Evolutionary conservation across 1,140 invertebrate species (phyloP).

Genomic region (Radopholus similis): DNA sequence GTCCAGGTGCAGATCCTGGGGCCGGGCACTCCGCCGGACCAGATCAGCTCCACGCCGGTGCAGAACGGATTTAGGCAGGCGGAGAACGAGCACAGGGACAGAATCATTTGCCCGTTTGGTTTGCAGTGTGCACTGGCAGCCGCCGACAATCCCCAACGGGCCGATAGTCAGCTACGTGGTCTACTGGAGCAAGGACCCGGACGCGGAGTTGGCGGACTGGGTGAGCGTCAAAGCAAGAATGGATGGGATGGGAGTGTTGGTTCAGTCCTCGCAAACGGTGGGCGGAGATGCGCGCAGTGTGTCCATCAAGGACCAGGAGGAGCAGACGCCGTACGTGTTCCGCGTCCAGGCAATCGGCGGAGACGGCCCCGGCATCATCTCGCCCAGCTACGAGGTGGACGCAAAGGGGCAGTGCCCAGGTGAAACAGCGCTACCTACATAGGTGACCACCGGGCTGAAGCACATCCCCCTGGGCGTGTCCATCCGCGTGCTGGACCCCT

Average conservation of each 20-base stretch:
- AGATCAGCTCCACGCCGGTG: constrained; percentile 45
- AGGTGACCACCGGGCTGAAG: constrained; percentile 58
- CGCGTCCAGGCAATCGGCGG: constrained; percentile 52
- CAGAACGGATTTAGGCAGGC: constrained; percentile 41
- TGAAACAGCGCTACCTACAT: too few relatives aligned
- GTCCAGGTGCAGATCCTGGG: constrained; percentile 53
- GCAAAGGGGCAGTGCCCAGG: too few relatives aligned
- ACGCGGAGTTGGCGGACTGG: constrained; percentile 50
- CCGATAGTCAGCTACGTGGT: constrained; percentile 48
- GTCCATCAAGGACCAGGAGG: constrained; percentile 47
- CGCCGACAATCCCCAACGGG: constrained; percentile 53
- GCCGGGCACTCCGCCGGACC: constrained; percentile 48
- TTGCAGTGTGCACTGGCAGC: constrained; percentile 54
- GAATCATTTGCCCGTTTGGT: background rate
- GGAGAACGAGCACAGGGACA: background rate
- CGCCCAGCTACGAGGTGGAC: constrained; percentile 57
- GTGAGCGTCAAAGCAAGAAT: too few relatives aligned
- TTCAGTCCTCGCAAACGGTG: constrained; percentile 39
- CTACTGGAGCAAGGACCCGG: constrained; percentile 58
- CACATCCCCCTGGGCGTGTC: constrained; percentile 54
- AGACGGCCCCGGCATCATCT: constrained; percentile 60
- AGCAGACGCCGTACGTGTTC: constrained; percentile 56
- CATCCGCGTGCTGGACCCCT: constrained; percentile 48
- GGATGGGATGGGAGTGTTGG: background rate
- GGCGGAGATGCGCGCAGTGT: constrained; percentile 43